A percentile compares a stretch with the other conserved stretches of the same genome.
phyloP scores from a whole-genome alignment of 2,888 invertebrate genomes.

The Tridacna gigas region DNA sequence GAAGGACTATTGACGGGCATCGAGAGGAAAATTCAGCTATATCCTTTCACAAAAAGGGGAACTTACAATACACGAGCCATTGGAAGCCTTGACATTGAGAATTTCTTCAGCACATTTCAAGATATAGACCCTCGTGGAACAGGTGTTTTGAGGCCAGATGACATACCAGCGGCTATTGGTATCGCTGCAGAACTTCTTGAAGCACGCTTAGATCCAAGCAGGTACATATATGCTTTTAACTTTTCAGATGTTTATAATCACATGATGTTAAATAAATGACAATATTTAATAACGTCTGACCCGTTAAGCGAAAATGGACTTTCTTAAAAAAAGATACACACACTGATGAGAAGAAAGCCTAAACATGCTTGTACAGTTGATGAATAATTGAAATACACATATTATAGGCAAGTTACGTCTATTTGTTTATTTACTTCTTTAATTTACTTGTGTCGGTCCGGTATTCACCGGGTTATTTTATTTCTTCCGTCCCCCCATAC shows the following conservation, averaged over 20 bases:
- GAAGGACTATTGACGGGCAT: conserved; percentile 22
- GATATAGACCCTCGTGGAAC: conserved; percentile 9
- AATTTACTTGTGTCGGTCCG: background rate
- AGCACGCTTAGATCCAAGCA: background rate
- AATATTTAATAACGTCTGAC: too few species aligned
- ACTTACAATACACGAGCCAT: conserved; percentile 15
- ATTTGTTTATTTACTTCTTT: conserved; percentile 5
- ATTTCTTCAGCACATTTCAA: conserved; percentile 17
- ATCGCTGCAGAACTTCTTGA: background rate
- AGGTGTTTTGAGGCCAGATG: background rate
- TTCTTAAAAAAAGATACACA: too few species aligned
- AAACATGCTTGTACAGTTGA: background rate
- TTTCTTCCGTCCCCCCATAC: too few species aligned
- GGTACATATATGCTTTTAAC: background rate
- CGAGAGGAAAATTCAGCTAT: conserved; percentile 25
- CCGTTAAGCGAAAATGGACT: too few species aligned
- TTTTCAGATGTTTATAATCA: background rate
- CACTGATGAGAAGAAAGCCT: too few species aligned
- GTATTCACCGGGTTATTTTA: too few species aligned
- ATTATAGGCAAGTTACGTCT: background rate
- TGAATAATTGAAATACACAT: conserved; percentile 1
- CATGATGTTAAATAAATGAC: too few species aligned
- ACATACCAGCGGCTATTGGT: background rate
- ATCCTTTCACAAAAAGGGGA: conserved; percentile 2
- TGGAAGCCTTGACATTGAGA: background rate